phyloP scores from a whole-genome alignment of 2,797 vertebrate species.

The Emydoidea blandingii region DNA sequence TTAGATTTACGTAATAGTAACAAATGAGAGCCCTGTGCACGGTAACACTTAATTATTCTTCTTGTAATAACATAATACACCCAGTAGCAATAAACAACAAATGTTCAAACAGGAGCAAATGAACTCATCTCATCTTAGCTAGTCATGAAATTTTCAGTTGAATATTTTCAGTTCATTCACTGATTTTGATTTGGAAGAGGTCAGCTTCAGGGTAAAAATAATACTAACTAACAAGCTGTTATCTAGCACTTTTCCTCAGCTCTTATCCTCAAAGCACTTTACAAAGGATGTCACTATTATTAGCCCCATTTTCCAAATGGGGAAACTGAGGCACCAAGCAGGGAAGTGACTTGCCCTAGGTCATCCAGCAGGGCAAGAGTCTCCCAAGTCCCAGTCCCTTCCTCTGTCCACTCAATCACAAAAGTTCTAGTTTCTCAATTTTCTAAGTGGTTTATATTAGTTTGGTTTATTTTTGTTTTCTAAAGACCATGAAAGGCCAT shows the following conservation, averaged over 20 bases:
- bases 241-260: not conserved
- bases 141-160: not conserved
- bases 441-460: not conserved
- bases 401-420: rapidly evolving
- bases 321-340: not conserved
- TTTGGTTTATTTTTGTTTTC: not conserved
- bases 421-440: not conserved
- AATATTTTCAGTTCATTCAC: not conserved
- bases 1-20: not conserved
- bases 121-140: not conserved
- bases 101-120: not conserved
- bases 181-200: not conserved
- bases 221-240: not conserved
- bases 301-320: not conserved
- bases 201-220: not conserved
- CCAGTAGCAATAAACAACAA: not conserved
- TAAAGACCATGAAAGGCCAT: not conserved
- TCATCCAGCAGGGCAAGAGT: not conserved
- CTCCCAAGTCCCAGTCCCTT: not conserved
- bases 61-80: not conserved
- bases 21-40: not conserved
- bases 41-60: not conserved
- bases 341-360: not conserved
- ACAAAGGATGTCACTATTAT: not conserved
- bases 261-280: not conserved